These are phyloP conservation scores for Strigamia crassipes DNA, from an alignment of 2,888 invertebrate genomes.

Conservation along the genomic window DNA sequence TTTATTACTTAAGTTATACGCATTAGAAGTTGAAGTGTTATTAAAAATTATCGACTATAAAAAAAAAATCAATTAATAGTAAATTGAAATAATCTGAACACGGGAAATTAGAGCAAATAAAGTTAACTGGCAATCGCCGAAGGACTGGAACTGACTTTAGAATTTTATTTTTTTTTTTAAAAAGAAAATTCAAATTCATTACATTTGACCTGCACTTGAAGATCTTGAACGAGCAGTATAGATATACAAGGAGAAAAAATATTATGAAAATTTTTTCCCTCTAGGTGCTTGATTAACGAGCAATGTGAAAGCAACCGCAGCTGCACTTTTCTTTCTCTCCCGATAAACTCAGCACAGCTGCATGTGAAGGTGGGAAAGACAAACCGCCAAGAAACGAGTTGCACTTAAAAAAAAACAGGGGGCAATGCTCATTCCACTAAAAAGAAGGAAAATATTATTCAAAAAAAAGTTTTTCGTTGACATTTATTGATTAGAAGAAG, in stretches of 20 bases:
- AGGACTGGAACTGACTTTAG: too few species aligned
- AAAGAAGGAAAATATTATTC: background rate
- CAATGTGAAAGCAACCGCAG: conserved; percentile 37
- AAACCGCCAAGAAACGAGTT: conserved; percentile 12
- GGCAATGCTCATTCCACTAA: background rate
- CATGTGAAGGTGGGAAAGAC: conserved; percentile 35
- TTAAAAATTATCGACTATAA: too few species aligned
- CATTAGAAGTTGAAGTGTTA: too few species aligned
- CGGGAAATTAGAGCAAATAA: too few species aligned
- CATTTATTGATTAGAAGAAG: background rate
- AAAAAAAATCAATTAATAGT: background rate
- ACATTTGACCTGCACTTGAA: conserved; percentile 12
- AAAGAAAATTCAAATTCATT: background rate
- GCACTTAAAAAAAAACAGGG: background rate
- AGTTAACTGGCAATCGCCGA: too few species aligned
- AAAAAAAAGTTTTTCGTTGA: background rate
- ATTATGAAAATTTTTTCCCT: conserved; percentile 7
- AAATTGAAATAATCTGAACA: background rate
- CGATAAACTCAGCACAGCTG: conserved; percentile 38
- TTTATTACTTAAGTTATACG: too few species aligned
- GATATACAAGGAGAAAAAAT: conserved; percentile 1
- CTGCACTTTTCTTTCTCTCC: conserved; percentile 36
- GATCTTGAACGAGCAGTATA: background rate
- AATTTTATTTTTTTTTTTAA: too few species aligned
- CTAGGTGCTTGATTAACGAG: conserved; percentile 31